Percentiles rank a stretch among this genome's conserved stretches.
Conservation (phyloP, 2,888 invertebrate species). For the Cheilosia vulpina region DNA sequence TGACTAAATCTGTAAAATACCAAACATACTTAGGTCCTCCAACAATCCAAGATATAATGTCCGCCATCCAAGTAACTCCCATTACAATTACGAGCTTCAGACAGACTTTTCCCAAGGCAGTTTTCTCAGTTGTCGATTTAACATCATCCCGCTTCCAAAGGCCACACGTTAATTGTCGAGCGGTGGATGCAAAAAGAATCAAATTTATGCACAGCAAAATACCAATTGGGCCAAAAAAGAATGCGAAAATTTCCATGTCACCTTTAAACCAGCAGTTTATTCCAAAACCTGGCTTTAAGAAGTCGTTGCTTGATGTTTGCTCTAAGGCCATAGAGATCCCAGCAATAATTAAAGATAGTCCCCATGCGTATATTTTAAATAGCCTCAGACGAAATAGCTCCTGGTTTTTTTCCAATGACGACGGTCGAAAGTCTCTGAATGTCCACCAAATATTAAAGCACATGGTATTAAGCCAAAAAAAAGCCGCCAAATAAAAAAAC, state of each 20-base stretch:
- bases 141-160: constrained; percentile 95
- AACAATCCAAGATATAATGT: constrained; percentile 92
- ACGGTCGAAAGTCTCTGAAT: constrained; percentile 91
- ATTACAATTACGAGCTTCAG: constrained; percentile 93
- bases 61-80: constrained; percentile 92
- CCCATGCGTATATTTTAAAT: constrained; percentile 94
- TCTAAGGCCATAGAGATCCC: constrained; percentile 90
- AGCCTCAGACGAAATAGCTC: constrained; percentile 91
- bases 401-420: constrained; percentile 93
- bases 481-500: constrained; percentile 94
- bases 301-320: constrained; percentile 86
- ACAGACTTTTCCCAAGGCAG: constrained; percentile 92
- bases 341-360: constrained; percentile 90
- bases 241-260: constrained; percentile 91
- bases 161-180: constrained; percentile 93
- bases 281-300: constrained; percentile 91
- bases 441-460: constrained; percentile 98
- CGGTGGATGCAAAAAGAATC: constrained; percentile 91
- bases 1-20: constrained; percentile 93
- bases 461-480: constrained; percentile 97
- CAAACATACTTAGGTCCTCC: constrained; percentile 92
- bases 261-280: constrained; percentile 93
- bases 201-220: constrained; percentile 91
- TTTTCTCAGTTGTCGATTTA: constrained; percentile 92
- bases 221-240: constrained; percentile 94